Percentiles rank a stretch among this genome's conserved stretches.
These are phyloP conservation scores for Oryzias javanicus DNA, from an alignment of 2,113 vertebrate species.

Conservation along the genomic window DNA sequence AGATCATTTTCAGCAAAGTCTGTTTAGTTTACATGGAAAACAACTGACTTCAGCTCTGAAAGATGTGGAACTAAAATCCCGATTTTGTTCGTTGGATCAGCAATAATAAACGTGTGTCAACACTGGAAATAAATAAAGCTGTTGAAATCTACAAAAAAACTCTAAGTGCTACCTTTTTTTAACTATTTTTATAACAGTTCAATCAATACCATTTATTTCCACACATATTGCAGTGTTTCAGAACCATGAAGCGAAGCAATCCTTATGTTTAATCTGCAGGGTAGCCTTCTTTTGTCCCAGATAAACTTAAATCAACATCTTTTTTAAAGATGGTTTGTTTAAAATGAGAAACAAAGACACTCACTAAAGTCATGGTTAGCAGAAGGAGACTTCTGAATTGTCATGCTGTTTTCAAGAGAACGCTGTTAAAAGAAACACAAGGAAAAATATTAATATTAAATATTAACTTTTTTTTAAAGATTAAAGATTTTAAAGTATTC, in stretches of 20 bases:
- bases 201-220: not conserved
- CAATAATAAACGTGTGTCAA: too few species aligned
- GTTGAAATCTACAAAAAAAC: not conserved
- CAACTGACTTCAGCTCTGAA: too few species aligned
- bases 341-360: slow-evolving; percentile 46
- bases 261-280: not conserved
- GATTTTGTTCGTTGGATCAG: too few species aligned
- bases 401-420: slow-evolving; percentile 84
- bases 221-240: too few species aligned
- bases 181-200: not conserved
- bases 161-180: not conserved
- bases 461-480: not conserved
- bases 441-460: not conserved
- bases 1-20: not conserved
- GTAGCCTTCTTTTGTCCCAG: not conserved
- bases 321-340: not conserved
- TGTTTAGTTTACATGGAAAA: not conserved
- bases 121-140: not conserved
- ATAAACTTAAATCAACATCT: not conserved
- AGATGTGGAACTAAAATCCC: too few species aligned
- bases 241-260: too few species aligned
- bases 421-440: slow-evolving; percentile 63
- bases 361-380: slow-evolving; percentile 89
- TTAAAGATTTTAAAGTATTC: not conserved
- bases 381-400: slow-evolving; percentile 68